Conservation (phyloP, 92 coral and sea anemone genomes). For the Siderastrea siderea region DNA sequence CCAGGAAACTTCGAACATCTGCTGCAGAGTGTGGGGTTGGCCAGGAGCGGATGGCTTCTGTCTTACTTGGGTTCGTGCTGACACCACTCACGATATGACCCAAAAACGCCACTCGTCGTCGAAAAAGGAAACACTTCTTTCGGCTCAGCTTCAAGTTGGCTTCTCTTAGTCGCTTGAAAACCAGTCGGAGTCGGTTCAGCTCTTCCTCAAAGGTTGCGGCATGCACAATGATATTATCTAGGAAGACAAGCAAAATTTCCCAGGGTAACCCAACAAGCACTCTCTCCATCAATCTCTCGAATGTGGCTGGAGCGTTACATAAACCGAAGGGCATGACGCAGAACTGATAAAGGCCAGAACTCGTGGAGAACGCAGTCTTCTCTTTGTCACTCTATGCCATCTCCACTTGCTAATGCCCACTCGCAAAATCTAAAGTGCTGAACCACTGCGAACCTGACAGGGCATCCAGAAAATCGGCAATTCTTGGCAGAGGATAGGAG, state of each 20-base stretch:
- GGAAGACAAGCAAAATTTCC: constrained; percentile 21
- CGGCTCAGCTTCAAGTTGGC: constrained; percentile 44
- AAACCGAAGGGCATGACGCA: not conserved
- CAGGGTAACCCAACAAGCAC: constrained; percentile 41
- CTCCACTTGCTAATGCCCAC: no score
- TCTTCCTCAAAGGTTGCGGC: constrained; percentile 12
- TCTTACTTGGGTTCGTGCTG: constrained; percentile 22
- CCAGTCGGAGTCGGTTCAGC: constrained; percentile 4
- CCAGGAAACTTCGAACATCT: constrained; percentile 29
- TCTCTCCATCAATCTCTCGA: constrained; percentile 44
- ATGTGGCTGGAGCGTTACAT: constrained; percentile 8
- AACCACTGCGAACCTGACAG: no score
- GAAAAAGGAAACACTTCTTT: constrained; percentile 25
- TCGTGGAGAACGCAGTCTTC: not conserved
- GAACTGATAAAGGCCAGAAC: not conserved
- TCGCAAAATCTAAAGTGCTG: no score
- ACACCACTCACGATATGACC: constrained; percentile 47
- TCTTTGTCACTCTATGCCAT: no score
- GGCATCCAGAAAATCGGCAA: no score
- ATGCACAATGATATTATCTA: constrained; percentile 35
- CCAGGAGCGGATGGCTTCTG: constrained; percentile 23
- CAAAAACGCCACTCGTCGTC: constrained; percentile 34
- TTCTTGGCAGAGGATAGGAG: no score
- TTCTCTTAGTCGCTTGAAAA: constrained; percentile 19
- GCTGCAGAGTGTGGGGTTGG: constrained; percentile 3